These are phyloP conservation scores for Xylocopa sonorina DNA, from an alignment of 1,140 invertebrate species.

Conservation along the genomic window DNA sequence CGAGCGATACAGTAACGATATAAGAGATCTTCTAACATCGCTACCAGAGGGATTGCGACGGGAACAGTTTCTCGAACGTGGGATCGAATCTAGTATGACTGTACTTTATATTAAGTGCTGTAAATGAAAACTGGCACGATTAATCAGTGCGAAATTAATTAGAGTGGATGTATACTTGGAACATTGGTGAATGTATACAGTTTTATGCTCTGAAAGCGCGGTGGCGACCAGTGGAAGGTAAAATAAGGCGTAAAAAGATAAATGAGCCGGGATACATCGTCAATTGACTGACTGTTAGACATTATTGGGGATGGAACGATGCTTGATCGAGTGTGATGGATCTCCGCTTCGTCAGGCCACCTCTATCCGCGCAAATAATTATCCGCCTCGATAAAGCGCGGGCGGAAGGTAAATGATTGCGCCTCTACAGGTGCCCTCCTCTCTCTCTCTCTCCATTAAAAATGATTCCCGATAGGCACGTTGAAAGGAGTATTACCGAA, in stretches of 20 bases:
- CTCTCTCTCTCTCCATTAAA: background rate
- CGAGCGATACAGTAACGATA: no score
- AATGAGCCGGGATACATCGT: conserved; percentile 5
- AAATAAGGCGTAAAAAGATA: background rate
- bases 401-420: background rate
- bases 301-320: background rate
- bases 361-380: conserved; percentile 23
- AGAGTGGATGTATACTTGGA: no score
- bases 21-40: no score
- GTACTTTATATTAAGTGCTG: no score
- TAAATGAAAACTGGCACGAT: no score
- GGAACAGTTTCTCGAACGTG: no score
- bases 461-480: background rate
- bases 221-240: background rate
- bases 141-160: no score
- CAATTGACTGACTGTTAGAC: conserved; percentile 14
- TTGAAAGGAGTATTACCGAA: background rate
- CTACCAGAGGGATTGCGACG: no score
- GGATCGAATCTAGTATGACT: no score
- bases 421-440: background rate
- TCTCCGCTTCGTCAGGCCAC: background rate
- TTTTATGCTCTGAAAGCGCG: no score
- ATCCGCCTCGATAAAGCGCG: background rate
- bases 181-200: no score
- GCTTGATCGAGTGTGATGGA: conserved; percentile 28